Conservation (phyloP, 35 echinoderm and acorn worm genomes). For the Heliocidaris erythrogramma region DNA sequence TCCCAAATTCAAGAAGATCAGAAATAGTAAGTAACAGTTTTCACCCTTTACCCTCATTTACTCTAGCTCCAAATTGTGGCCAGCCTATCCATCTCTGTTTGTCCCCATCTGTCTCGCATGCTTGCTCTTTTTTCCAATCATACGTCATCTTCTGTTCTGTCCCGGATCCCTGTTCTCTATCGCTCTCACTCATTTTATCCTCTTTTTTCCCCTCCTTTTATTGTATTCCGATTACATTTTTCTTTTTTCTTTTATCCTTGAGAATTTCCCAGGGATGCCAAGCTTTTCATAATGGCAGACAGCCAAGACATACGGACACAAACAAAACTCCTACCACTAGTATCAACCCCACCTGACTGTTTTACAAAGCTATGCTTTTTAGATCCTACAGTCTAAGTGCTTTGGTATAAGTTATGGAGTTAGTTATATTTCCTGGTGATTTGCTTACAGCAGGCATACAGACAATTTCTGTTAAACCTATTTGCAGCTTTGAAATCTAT, state of each 20-base stretch:
- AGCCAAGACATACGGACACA: not conserved
- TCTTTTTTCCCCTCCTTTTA: not conserved
- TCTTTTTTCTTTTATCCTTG: not conserved
- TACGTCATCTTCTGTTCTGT: not conserved
- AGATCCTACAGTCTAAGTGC: not conserved
- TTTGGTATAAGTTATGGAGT: not conserved
- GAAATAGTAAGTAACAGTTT: conserved; percentile 79
- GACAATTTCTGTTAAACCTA: not conserved
- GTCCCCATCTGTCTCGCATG: not conserved
- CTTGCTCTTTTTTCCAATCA: not conserved
- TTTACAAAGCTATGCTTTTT: not conserved
- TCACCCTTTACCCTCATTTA: not conserved
- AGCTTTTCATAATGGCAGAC: not conserved
- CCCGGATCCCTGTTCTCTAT: not conserved
- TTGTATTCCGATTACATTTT: not conserved
- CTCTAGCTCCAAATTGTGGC: not conserved
- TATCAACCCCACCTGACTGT: not conserved
- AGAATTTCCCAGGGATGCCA: not conserved
- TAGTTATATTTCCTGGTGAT: not conserved
- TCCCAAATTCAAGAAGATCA: conserved; percentile 89
- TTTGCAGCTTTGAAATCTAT: not conserved
- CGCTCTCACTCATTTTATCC: not conserved
- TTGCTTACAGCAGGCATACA: not conserved
- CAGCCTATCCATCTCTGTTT: no score
- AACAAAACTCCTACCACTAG: not conserved